Evolutionary conservation across 2,113 vertebrate genomes (phyloP).

Genomic region (Nycticorax nycticorax): DNA sequence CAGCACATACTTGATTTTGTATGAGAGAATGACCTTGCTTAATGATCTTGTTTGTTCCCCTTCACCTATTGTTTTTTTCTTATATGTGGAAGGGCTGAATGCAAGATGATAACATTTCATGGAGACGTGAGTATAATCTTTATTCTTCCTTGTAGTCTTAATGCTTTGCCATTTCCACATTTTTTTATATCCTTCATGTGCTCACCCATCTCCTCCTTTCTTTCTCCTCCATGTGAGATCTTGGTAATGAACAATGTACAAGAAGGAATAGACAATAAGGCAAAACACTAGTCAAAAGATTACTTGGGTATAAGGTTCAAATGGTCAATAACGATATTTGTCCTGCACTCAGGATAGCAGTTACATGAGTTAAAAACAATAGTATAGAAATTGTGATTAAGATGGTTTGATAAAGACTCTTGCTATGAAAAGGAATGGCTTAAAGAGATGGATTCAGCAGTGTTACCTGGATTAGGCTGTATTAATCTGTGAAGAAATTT

Average conservation of each 20-base stretch:
- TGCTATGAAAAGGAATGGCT: background rate
- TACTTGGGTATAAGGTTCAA: background rate
- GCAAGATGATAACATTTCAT: background rate
- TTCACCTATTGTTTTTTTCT: background rate
- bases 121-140: background rate
- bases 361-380: background rate
- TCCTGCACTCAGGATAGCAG: background rate
- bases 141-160: background rate
- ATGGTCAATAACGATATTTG: background rate
- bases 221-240: background rate
- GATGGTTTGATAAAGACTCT: background rate
- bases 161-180: background rate
- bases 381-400: background rate
- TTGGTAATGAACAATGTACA: background rate
- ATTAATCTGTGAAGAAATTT: background rate
- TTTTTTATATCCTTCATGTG: background rate
- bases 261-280: background rate
- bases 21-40: background rate
- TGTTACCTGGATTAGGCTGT: background rate
- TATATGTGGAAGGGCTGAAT: background rate
- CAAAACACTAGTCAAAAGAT: background rate
- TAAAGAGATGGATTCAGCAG: background rate
- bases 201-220: background rate
- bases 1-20: background rate
- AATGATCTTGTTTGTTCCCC: background rate